Conservation (phyloP, 2,113 vertebrate species). For the Orthonyx spaldingii region DNA sequence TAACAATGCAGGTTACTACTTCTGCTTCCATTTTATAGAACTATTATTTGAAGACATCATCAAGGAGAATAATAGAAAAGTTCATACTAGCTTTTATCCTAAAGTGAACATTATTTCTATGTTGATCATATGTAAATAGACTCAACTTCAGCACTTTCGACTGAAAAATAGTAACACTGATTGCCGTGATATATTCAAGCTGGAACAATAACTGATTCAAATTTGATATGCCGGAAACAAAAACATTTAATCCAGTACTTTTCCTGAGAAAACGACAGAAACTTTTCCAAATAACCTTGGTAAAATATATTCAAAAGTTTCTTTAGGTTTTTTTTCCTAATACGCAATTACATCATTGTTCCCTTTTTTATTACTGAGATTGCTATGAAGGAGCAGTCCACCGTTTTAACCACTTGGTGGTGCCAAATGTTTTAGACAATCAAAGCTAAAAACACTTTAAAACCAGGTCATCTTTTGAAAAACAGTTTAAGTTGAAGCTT, state of each 20-base stretch:
- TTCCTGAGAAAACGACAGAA: neutral
- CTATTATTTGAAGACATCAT: neutral
- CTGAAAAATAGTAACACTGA: neutral
- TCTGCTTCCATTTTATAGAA: neutral
- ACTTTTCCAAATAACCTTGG: neutral
- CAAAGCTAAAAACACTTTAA: neutral
- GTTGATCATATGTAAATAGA: neutral
- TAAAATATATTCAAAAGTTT: neutral
- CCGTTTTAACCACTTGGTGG: conserved; percentile 56
- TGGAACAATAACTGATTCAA: neutral
- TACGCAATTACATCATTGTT: neutral
- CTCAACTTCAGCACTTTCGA: neutral
- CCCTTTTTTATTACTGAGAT: neutral
- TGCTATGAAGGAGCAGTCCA: neutral
- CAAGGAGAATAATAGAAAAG: neutral
- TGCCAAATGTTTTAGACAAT: conserved; percentile 1
- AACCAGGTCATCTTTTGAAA: neutral
- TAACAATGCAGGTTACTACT: neutral
- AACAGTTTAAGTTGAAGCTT: neutral
- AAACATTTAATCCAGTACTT: neutral
- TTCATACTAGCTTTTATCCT: neutral
- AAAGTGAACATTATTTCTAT: neutral
- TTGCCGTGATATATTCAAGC: neutral
- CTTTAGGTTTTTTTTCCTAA: neutral
- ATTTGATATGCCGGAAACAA: neutral